phyloP scores from a whole-genome alignment of 1,140 invertebrate species.

The Acromyrmex charruanus region DNA sequence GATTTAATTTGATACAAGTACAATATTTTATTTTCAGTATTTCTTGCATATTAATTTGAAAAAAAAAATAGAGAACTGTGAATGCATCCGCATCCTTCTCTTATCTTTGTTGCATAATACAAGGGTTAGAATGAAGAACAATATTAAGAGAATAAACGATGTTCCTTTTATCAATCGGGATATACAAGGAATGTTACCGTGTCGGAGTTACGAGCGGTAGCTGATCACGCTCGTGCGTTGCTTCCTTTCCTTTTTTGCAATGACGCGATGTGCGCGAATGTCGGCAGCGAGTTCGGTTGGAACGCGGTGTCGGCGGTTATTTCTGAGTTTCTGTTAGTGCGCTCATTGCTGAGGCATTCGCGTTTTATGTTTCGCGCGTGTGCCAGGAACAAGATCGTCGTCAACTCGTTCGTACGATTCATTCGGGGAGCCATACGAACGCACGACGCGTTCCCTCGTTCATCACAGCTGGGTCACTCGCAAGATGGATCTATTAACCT shows the following conservation, averaged over 20 bases:
- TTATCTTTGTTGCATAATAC: not conserved
- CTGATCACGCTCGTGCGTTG: slow-evolving; percentile 52
- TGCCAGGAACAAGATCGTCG: slow-evolving; percentile 61
- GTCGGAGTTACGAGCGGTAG: slow-evolving; percentile 1
- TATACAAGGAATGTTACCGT: slow-evolving; percentile 62
- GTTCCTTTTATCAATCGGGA: slow-evolving; percentile 11
- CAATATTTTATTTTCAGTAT: not conserved
- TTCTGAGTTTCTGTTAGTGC: slow-evolving; percentile 69
- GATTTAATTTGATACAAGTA: too few relatives aligned
- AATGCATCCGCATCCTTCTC: not conserved
- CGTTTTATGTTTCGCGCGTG: slow-evolving; percentile 55
- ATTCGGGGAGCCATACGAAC: slow-evolving; percentile 32
- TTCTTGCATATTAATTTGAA: not conserved
- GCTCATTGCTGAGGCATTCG: slow-evolving; percentile 66
- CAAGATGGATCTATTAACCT: slow-evolving; percentile 71
- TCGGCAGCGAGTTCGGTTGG: slow-evolving; percentile 44
- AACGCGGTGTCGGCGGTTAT: slow-evolving; percentile 65
- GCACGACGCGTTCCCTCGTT: slow-evolving; percentile 64
- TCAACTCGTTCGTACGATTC: slow-evolving; percentile 12
- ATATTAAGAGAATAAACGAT: not conserved
- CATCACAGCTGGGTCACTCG: slow-evolving; percentile 64
- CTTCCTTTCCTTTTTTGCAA: slow-evolving; percentile 59
- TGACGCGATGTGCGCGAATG: slow-evolving; percentile 50
- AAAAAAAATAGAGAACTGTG: not conserved
- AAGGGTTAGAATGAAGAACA: not conserved